Conservation (phyloP, 2,797 vertebrate genomes). For the Amazona ochrocephala region DNA sequence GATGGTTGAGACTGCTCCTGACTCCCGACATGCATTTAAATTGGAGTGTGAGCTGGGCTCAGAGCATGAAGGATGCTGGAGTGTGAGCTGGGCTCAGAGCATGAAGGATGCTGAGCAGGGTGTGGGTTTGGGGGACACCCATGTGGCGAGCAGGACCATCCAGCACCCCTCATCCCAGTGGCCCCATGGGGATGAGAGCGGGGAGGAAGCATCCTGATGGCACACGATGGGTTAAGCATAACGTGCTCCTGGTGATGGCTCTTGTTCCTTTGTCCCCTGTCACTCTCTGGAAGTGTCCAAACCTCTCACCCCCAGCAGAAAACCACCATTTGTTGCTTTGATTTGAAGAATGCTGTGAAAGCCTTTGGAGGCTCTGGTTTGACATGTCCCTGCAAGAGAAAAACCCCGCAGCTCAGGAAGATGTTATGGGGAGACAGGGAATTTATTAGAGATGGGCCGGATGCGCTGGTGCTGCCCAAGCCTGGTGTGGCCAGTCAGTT, state of each 20-base stretch:
- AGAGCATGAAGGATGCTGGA: rapidly evolving
- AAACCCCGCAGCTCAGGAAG: conserved; percentile 42
- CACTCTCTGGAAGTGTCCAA: background rate
- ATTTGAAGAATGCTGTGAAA: background rate
- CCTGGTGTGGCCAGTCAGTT: background rate
- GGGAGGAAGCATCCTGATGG: background rate
- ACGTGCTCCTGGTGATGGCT: background rate
- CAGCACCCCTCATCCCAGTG: rapidly evolving
- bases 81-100: background rate
- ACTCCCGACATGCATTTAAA: background rate
- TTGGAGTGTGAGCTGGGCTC: background rate
- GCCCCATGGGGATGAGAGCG: rapidly evolving
- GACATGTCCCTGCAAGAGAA: background rate
- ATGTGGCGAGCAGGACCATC: rapidly evolving
- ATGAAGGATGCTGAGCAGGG: rapidly evolving
- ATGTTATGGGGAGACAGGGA: conserved; percentile 35
- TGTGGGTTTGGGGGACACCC: rapidly evolving
- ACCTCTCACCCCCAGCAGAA: background rate
- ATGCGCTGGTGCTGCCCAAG: background rate
- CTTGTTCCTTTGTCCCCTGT: background rate
- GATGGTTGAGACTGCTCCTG: background rate
- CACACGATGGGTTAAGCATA: background rate
- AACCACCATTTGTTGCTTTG: conserved; percentile 19
- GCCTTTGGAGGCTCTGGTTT: background rate
- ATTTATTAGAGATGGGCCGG: background rate